A percentile compares a stretch with the other conserved stretches of the same genome.
Evolutionary conservation across 2,797 vertebrate species (phyloP).

Genomic region (Typhlichthys subterraneus): DNA sequence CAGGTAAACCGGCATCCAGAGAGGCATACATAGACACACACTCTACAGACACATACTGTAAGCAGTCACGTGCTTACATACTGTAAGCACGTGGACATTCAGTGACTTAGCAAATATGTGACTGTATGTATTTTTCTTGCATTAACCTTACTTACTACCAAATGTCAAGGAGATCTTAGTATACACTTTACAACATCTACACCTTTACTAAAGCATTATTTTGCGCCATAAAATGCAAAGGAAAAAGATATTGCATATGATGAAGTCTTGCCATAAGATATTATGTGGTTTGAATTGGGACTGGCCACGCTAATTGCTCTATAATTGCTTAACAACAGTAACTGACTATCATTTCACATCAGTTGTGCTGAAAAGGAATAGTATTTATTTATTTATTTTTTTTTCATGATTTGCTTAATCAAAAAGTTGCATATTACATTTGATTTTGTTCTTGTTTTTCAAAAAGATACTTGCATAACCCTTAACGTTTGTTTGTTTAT

Average conservation of each 20-base stretch:
- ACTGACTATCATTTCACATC: constrained; percentile 47
- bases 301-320: constrained; percentile 54
- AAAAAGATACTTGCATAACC: too few relatives aligned
- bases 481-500: constrained; percentile 3
- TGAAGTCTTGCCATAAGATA: constrained; percentile 22
- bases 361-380: constrained; percentile 32
- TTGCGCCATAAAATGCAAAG: constrained; percentile 15
- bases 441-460: too few relatives aligned
- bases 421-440: too few relatives aligned
- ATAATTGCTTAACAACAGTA: constrained; percentile 51
- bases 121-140: too few relatives aligned
- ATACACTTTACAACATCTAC: background rate
- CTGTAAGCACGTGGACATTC: too few relatives aligned
- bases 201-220: background rate
- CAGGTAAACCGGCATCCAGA: too few relatives aligned
- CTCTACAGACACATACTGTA: too few relatives aligned
- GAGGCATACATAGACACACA: too few relatives aligned
- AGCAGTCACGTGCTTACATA: too few relatives aligned
- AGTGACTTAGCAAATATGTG: too few relatives aligned
- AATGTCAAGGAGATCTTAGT: background rate
- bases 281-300: constrained; percentile 46
- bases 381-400: too few relatives aligned
- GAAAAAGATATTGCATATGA: constrained; percentile 39
- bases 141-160: background rate
- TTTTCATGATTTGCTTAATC: too few relatives aligned